Conservation (phyloP, 2,797 vertebrate genomes). For the Pogoniulus pusillus region DNA sequence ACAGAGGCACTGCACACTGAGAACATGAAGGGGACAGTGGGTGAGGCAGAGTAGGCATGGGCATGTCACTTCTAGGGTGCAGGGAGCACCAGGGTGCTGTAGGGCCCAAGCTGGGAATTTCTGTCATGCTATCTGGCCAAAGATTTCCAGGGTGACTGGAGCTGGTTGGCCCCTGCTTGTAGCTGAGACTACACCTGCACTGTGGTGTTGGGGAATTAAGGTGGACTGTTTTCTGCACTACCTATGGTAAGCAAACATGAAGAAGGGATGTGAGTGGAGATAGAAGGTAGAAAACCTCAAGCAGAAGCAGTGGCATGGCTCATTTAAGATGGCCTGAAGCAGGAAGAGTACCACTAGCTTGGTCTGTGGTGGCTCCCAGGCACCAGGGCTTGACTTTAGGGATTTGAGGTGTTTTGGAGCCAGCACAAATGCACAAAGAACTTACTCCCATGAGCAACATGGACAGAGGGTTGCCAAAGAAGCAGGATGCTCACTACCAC, state of each 20-base stretch:
- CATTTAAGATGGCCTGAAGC: neutral
- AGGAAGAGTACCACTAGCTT: neutral
- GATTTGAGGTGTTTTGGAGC: neutral
- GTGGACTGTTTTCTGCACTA: neutral
- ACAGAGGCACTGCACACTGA: fast-evolving
- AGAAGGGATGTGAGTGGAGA: neutral
- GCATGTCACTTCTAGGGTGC: neutral
- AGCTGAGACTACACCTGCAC: neutral
- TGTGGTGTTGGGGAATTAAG: neutral
- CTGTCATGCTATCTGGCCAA: neutral
- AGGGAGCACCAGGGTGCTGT: neutral
- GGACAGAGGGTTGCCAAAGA: neutral
- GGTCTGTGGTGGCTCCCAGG: neutral
- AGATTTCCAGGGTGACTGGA: neutral
- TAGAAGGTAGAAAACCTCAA: neutral
- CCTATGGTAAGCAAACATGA: fast-evolving
- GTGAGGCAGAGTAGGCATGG: fast-evolving
- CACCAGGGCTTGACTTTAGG: neutral
- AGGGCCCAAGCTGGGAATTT: neutral
- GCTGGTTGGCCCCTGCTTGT: fast-evolving
- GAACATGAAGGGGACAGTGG: fast-evolving
- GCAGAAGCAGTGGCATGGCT: neutral
- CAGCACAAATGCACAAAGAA: neutral
- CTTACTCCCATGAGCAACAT: neutral
- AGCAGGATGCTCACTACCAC: neutral